phyloP scores from a whole-genome alignment of 2,888 invertebrate genomes.

The Glyphotaelius pellucidus region DNA sequence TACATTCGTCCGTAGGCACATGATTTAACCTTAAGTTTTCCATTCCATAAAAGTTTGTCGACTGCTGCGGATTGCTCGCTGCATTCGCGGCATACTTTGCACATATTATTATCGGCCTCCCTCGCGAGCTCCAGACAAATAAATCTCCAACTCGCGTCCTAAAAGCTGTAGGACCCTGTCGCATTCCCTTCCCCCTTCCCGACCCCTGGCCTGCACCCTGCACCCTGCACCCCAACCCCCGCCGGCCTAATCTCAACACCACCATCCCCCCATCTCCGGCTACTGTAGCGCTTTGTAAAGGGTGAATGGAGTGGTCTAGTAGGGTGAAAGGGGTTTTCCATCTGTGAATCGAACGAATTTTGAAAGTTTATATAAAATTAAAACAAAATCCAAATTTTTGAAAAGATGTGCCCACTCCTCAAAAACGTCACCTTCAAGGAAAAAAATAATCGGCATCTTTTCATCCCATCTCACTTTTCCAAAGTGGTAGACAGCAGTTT shows the following conservation, averaged over 20 bases:
- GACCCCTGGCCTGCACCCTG: background rate
- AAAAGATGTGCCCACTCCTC: too few relatives aligned
- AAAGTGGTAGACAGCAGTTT: too few relatives aligned
- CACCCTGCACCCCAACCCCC: background rate
- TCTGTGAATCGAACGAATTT: background rate
- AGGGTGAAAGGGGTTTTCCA: background rate
- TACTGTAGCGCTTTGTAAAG: background rate
- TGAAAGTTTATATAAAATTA: background rate
- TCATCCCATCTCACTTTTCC: too few relatives aligned
- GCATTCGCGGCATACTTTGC: background rate
- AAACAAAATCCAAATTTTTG: too few relatives aligned
- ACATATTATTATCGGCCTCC: background rate
- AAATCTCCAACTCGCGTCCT: slow-evolving; percentile 23
- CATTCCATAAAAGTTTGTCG: background rate
- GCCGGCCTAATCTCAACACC: background rate
- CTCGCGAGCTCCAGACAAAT: slow-evolving; percentile 29
- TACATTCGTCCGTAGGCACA: too few relatives aligned
- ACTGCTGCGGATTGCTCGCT: background rate
- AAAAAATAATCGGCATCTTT: too few relatives aligned
- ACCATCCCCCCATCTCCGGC: background rate
- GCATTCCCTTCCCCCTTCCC: background rate
- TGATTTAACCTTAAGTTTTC: background rate
- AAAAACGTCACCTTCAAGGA: too few relatives aligned
- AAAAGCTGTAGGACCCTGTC: background rate
- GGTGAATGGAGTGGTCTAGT: background rate